Evolutionary conservation across 1,140 invertebrate genomes (phyloP).

Genomic region (Drosophila ercepeae): DNA sequence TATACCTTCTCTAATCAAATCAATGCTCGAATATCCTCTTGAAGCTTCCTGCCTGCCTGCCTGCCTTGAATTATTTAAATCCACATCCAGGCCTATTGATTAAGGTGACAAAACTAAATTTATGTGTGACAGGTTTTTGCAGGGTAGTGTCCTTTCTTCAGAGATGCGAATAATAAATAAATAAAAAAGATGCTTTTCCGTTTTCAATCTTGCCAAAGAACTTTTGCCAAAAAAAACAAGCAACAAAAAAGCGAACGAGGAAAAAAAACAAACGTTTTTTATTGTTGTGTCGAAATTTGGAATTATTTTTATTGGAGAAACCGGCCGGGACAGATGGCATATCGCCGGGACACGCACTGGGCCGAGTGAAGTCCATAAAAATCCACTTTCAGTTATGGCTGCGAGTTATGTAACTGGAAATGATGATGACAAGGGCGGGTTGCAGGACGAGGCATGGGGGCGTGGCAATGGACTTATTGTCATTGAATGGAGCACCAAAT

Average conservation of each 20-base stretch:
- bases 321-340: conserved; percentile 1
- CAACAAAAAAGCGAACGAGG: not conserved
- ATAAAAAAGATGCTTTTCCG: conserved; percentile 3
- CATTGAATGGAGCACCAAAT: conserved; percentile 50
- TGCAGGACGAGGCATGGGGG: not conserved
- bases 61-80: not conserved
- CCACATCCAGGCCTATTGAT: not conserved
- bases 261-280: conserved; percentile 37
- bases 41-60: not conserved
- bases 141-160: not conserved
- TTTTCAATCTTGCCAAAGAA: conserved; percentile 32
- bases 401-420: conserved; percentile 28
- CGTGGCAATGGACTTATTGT: conserved; percentile 32
- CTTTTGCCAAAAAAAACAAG: conserved; percentile 10
- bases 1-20: too few relatives aligned
- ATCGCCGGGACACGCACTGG: not conserved
- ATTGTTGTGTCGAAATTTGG: conserved; percentile 73
- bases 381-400: conserved; percentile 44
- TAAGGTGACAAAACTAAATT: not conserved
- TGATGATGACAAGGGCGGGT: conserved; percentile 2
- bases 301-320: conserved; percentile 72
- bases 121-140: not conserved
- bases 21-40: too few relatives aligned
- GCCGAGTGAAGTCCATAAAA: conserved; percentile 50
- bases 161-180: not conserved